Evolutionary conservation across 2,113 vertebrate genomes (phyloP).

Genomic region (Carassius auratus): DNA sequence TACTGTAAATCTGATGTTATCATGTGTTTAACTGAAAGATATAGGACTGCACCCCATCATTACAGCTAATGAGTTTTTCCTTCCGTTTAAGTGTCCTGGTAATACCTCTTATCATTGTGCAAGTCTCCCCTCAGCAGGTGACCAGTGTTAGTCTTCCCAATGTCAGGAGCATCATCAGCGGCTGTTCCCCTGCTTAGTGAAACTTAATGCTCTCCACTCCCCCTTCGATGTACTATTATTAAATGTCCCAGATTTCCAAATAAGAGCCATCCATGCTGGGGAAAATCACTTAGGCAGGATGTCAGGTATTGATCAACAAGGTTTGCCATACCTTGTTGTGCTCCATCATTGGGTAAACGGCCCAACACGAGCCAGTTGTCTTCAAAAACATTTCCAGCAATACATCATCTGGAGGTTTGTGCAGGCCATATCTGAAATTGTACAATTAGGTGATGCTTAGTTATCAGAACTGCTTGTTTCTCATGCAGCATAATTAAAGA

Average conservation of each 20-base stretch:
- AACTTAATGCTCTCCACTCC: slow-evolving; percentile 59
- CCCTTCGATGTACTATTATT: slow-evolving; percentile 64
- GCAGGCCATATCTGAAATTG: background rate
- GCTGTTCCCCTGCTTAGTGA: slow-evolving; percentile 46
- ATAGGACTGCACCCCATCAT: background rate
- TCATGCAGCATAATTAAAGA: background rate
- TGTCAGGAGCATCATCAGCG: slow-evolving; percentile 40
- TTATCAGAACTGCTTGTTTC: background rate
- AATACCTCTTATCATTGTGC: background rate
- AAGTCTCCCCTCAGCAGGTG: background rate
- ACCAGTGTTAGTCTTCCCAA: background rate
- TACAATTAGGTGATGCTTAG: background rate
- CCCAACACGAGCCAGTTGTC: slow-evolving; percentile 33
- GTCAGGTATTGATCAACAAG: slow-evolving; percentile 57
- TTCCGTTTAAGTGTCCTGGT: background rate
- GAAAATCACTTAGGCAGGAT: slow-evolving; percentile 56
- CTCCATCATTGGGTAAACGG: slow-evolving; percentile 46
- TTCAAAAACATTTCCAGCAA: slow-evolving; percentile 10
- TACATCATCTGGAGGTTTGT: background rate
- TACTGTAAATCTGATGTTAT: background rate
- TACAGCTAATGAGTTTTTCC: background rate
- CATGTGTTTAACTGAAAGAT: background rate
- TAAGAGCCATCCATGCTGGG: slow-evolving; percentile 45
- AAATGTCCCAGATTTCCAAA: slow-evolving; percentile 64
- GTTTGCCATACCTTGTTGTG: slow-evolving; percentile 49